These are phyloP conservation scores for Mugil cephalus DNA, from an alignment of 2,113 vertebrate genomes.

Conservation along the genomic window DNA sequence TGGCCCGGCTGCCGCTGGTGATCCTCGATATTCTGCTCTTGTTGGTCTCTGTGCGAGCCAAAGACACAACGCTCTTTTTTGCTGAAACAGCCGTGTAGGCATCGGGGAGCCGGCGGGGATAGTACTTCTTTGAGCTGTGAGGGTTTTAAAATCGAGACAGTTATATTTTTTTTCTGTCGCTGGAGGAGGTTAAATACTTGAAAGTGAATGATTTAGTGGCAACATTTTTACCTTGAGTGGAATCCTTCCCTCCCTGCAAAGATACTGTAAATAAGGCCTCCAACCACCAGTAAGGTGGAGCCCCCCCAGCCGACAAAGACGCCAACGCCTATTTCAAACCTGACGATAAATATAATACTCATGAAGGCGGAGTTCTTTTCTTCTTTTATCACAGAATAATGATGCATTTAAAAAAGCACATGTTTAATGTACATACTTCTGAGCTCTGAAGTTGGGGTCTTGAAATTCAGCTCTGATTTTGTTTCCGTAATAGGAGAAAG, in stretches of 20 bases:
- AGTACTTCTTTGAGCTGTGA: conserved; percentile 57
- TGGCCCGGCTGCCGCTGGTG: conserved; percentile 40
- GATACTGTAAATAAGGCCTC: conserved; percentile 91
- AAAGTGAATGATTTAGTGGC: neutral
- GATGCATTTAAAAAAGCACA: accelerated
- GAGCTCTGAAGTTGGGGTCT: conserved; percentile 87
- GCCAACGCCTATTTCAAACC: conserved; percentile 94
- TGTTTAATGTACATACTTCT: conserved; percentile 88
- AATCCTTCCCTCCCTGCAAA: conserved; percentile 78
- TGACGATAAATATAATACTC: conserved; percentile 69
- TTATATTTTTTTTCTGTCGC: conserved; percentile 1
- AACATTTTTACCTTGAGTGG: conserved; percentile 69
- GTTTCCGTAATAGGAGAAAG: conserved; percentile 93
- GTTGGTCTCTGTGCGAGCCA: conserved; percentile 24
- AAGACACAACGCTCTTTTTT: conserved; percentile 39
- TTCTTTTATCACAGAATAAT: neutral
- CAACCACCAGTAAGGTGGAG: conserved; percentile 90
- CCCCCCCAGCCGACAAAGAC: conserved; percentile 96
- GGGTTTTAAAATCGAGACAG: conserved; percentile 5
- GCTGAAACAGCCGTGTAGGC: conserved; percentile 41
- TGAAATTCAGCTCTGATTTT: conserved; percentile 92
- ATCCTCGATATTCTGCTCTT: conserved; percentile 47
- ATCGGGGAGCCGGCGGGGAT: conserved; percentile 30
- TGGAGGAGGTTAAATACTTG: neutral
- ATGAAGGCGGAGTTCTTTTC: neutral